Conservation (phyloP, 2,113 vertebrate genomes). For the Taurulus bubalis region DNA sequence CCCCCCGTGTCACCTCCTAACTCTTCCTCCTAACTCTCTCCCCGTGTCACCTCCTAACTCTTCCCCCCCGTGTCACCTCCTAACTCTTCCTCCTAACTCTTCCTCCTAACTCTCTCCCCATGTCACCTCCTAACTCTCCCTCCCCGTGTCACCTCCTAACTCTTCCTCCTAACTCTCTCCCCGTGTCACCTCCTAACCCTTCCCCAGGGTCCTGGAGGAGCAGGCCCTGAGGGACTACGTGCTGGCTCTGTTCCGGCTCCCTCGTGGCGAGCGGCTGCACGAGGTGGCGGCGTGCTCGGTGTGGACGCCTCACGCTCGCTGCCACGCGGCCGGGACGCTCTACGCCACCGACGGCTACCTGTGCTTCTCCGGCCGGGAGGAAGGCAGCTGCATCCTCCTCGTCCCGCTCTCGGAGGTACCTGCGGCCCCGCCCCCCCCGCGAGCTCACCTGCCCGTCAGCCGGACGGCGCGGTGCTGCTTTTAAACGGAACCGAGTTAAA, state of each 20-base stretch:
- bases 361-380: constrained; percentile 93
- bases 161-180: background rate
- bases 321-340: constrained; percentile 90
- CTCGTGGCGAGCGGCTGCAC: constrained; percentile 87
- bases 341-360: constrained; percentile 92
- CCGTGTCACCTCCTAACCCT: background rate
- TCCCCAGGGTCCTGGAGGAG: constrained; percentile 90
- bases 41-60: too few relatives aligned
- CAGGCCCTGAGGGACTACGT: constrained; percentile 92
- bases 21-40: too few relatives aligned
- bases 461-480: too few relatives aligned
- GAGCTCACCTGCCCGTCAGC: too few relatives aligned
- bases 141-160: too few relatives aligned
- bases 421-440: too few relatives aligned
- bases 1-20: too few relatives aligned
- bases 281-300: constrained; percentile 89
- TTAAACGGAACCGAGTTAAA: too few relatives aligned
- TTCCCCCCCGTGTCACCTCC: too few relatives aligned
- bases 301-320: constrained; percentile 95
- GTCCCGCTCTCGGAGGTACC: constrained; percentile 94
- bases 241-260: constrained; percentile 92
- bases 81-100: too few relatives aligned
- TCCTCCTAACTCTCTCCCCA: too few relatives aligned
- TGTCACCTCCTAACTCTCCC: too few relatives aligned
- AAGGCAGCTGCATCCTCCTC: constrained; percentile 89